Evolutionary conservation across 2,797 vertebrate species (phyloP), one percentile per base, ranked within the genome.

Genomic region (Pelobates cultripes): DNA sequence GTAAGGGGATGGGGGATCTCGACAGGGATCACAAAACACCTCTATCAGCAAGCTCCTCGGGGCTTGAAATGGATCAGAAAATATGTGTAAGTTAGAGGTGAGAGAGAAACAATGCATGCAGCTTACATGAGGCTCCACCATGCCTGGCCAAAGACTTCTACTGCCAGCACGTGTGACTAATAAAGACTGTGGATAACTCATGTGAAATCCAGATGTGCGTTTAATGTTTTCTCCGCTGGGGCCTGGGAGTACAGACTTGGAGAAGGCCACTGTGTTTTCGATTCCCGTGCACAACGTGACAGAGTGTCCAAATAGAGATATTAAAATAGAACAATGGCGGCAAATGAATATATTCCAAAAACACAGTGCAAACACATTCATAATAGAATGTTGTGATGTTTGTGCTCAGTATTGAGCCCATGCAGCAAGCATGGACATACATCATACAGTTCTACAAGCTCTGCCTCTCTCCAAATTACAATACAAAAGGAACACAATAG

Each of bases 171-270:
- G 72, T 71, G 72, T 75, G 72, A 61, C 55, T 44, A 79, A 79
- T 70, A 70, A 83, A 73, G 63, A 41, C 2, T 41, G 47, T 68
- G 43, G 17, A 14, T 55, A 55, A 57, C 73, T 79, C 77, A 79
- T 84, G 72, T 57, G 45, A 79, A 84, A 79, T 79, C 77, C 82
- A 84, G 82, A 84, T 84, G 82, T 75, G 67, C 28, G 15, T 70
- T 66, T 64, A 55, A 66, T 47, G 5, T 45, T 64, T 28, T 51
- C 53, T 69, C 51, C 72, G 45, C 51, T n/a, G 71, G 43, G 51
- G 10, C 71, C 63, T 43, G 5, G 40, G 28, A 6, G 1, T 43
- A 10, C 47, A 51, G 47, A 51, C 47, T 6, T 2, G 47, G 47
- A 51, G 47, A 5, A 10, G 5, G 47, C 47, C 28, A 28, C 28